phyloP scores from a whole-genome alignment of 2,888 invertebrate species.

The Molorchus minor region DNA sequence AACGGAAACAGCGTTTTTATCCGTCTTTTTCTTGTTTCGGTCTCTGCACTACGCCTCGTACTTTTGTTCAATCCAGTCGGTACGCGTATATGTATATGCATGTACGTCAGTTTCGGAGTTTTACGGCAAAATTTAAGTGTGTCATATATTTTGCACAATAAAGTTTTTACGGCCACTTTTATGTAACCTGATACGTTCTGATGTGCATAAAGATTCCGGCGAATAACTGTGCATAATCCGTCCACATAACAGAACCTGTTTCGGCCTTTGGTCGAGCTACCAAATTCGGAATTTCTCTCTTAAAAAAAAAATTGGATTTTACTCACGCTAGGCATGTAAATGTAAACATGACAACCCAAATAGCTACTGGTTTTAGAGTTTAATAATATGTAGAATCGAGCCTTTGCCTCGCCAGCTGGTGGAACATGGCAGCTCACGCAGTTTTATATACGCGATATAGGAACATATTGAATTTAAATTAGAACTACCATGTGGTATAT shows the following conservation, averaged over 20 bases:
- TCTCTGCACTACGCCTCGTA: no score
- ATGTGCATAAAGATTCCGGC: background rate
- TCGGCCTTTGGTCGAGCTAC: background rate
- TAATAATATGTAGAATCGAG: conserved; percentile 29
- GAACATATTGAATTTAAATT: no score
- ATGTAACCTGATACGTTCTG: background rate
- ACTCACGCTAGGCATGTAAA: conserved; percentile 2
- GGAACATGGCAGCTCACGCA: background rate
- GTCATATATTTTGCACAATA: background rate
- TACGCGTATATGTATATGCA: no score
- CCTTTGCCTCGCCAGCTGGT: conserved; percentile 8
- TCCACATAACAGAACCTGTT: background rate
- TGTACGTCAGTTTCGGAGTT: no score
- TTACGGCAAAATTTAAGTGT: background rate
- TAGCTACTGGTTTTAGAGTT: conserved; percentile 42
- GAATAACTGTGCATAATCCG: background rate
- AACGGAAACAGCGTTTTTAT: no score
- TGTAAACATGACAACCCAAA: conserved; percentile 29
- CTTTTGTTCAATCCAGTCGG: no score
- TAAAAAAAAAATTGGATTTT: background rate
- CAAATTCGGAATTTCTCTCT: conserved; percentile 13
- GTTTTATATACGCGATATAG: no score
- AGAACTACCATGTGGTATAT: no score
- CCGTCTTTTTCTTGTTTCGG: no score
- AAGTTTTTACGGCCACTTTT: background rate